A percentile compares a stretch with the other conserved stretches of the same genome.
phyloP scores from a whole-genome alignment of 2,888 invertebrate genomes.

The Girardia tigrina region DNA sequence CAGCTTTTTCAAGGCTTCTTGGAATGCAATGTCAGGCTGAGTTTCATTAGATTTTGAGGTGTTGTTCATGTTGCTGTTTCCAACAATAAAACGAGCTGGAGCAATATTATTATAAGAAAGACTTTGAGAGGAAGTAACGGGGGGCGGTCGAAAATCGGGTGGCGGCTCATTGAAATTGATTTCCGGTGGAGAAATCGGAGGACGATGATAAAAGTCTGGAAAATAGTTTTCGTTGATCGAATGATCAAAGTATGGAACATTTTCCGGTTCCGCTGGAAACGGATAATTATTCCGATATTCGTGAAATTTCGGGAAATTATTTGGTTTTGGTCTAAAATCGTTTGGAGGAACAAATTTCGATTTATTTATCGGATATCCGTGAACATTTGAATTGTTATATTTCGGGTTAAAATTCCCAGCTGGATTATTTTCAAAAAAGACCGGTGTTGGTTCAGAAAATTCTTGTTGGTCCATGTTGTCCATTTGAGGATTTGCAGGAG shows the following conservation, averaged over 20 bases:
- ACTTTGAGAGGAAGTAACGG: not conserved
- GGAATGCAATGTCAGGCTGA: not conserved
- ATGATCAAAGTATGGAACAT: too few relatives aligned
- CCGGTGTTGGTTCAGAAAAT: too few relatives aligned
- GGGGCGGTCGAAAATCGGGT: not conserved
- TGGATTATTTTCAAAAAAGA: too few relatives aligned
- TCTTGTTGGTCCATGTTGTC: not conserved
- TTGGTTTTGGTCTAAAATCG: not conserved
- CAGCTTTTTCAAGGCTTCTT: not conserved
- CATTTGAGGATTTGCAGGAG: not conserved
- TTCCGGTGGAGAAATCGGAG: not conserved
- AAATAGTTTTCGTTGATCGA: too few relatives aligned
- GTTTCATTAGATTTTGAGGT: not conserved
- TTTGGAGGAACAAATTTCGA: not conserved
- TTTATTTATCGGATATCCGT: not conserved
- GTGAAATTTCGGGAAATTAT: too few relatives aligned
- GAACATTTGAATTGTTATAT: too few relatives aligned
- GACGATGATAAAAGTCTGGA: too few relatives aligned
- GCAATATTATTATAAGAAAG: not conserved
- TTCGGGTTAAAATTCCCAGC: too few relatives aligned
- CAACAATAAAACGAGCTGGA: not conserved
- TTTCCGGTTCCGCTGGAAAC: too few relatives aligned
- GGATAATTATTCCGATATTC: too few relatives aligned
- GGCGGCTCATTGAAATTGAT: not conserved
- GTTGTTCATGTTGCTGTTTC: not conserved